Conservation (phyloP, 1,140 invertebrate genomes). For the Drosophila yakuba region DNA sequence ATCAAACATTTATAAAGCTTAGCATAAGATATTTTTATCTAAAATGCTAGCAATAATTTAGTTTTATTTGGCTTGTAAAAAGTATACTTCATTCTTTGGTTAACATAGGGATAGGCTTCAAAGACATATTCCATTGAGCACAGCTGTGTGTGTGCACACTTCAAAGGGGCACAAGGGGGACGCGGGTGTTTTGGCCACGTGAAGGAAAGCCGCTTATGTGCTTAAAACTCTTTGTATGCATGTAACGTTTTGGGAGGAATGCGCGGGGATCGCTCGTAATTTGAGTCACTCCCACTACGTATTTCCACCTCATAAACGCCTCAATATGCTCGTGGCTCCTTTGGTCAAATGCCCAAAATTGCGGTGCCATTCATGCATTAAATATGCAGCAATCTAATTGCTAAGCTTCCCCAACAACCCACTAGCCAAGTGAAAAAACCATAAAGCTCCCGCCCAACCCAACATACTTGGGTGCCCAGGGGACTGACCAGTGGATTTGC, state of each 20-base stretch:
- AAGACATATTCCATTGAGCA: not conserved
- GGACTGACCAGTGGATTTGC: slow-evolving; percentile 69
- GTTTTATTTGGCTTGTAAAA: too few species aligned
- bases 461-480: slow-evolving; percentile 7
- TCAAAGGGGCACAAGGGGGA: slow-evolving; percentile 5
- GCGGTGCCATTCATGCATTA: slow-evolving; percentile 76
- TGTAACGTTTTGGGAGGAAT: slow-evolving; percentile 10
- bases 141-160: slow-evolving; percentile 2
- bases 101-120: too few species aligned
- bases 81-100: too few species aligned
- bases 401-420: slow-evolving; percentile 53
- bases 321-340: slow-evolving; percentile 62
- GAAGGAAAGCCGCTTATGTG: slow-evolving; percentile 62
- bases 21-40: too few species aligned
- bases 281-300: slow-evolving; percentile 7
- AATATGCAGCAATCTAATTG: slow-evolving; percentile 81
- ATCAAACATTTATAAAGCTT: not conserved
- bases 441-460: not conserved
- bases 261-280: slow-evolving; percentile 38
- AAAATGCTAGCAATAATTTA: too few species aligned
- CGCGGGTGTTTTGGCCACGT: slow-evolving; percentile 21
- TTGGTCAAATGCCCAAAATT: slow-evolving; percentile 72
- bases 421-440: not conserved
- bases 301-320: slow-evolving; percentile 52
- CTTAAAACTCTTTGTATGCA: slow-evolving; percentile 55